Evolutionary conservation across 30 jellyfish, hydroid and myxozoan species (phyloP), one percentile per base, ranked within the genome.

Genomic region (Sanderia malayensis): DNA sequence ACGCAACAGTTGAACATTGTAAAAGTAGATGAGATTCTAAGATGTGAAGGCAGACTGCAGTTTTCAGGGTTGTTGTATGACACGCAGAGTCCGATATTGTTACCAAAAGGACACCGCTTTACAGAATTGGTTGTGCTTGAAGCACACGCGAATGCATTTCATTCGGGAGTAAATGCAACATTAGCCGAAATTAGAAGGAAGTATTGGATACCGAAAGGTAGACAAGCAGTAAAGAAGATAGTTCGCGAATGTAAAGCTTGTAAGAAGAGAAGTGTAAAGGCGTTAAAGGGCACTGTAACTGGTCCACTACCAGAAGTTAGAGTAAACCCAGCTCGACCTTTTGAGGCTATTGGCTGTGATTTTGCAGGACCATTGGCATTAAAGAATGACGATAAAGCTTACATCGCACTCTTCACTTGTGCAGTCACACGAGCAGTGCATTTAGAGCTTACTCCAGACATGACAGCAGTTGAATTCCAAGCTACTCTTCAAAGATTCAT

Each of bases 401-500:
- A 74, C 69, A 74, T 74, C 32, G 69, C 52, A 7, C 78, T 74
- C 55, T 74, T 74, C 59, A 59, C 78, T 2, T 74, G 86, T 44
- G 86, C 79, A 17, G 71, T 61, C 28, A 74, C 70, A 20, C 46
- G 78, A 60, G 86, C 86, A 19, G 78, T 74, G 20, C 86, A 58
- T 25, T 46, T 74, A n/a, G 86, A 74, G 71, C 59, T 74, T 4
- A 60, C 75, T 13, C 30, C 71, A 26, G 88, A 64, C 78, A 45
- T 76, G 88, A 63, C 80, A 69, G 85, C 80, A n/a, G 31, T 31
- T 24, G 73, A 72, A 29, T 81, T 81, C 28, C 59, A 58, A 33
- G 49, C 47, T 21, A 32, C 28, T 24, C 74, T 69, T 21, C 79
- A 81, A 59, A 63, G 76, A 61, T 76, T 76, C 37, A 52, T 52